These are phyloP conservation scores for Cyprinella venusta DNA, from an alignment of 2,797 vertebrate species.

Conservation along the genomic window DNA sequence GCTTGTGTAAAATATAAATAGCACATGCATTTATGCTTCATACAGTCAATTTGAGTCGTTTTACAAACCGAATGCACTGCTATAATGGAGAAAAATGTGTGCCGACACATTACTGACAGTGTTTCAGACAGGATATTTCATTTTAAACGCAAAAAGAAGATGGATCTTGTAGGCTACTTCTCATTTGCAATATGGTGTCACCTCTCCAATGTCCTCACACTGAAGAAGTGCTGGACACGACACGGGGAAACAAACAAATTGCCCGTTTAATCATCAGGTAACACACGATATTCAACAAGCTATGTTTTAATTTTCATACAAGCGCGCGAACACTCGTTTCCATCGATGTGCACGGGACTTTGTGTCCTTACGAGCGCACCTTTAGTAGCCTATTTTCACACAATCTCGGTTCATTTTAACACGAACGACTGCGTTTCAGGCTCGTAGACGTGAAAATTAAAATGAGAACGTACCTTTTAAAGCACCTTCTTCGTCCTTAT, in stretches of 20 bases:
- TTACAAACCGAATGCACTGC: not conserved
- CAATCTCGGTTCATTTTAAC: constrained; percentile 22
- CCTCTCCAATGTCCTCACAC: constrained; percentile 34
- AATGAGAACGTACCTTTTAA: constrained; percentile 71
- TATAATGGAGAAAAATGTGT: not conserved
- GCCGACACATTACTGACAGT: too few species aligned
- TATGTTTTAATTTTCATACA: not conserved
- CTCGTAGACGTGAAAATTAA: not conserved
- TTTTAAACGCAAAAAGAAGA: not conserved
- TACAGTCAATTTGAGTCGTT: not conserved
- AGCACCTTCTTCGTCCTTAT: constrained; percentile 70
- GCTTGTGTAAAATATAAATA: not conserved
- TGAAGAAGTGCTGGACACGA: constrained; percentile 45
- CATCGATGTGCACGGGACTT: not conserved
- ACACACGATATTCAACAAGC: not conserved
- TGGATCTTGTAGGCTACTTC: constrained; percentile 8
- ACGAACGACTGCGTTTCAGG: constrained; percentile 22
- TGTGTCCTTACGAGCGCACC: not conserved
- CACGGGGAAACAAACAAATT: constrained; percentile 3
- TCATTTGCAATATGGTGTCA: constrained; percentile 52
- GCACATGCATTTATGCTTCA: not conserved
- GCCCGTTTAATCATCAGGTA: constrained; percentile 14
- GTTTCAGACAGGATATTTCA: not conserved
- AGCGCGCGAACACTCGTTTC: not conserved
- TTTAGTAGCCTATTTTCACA: constrained; percentile 1